A percentile compares a stretch with the other conserved stretches of the same genome.
These are phyloP conservation scores for Holcopasites calliopsidis DNA, from an alignment of 1,140 invertebrate species.

Conservation along the genomic window DNA sequence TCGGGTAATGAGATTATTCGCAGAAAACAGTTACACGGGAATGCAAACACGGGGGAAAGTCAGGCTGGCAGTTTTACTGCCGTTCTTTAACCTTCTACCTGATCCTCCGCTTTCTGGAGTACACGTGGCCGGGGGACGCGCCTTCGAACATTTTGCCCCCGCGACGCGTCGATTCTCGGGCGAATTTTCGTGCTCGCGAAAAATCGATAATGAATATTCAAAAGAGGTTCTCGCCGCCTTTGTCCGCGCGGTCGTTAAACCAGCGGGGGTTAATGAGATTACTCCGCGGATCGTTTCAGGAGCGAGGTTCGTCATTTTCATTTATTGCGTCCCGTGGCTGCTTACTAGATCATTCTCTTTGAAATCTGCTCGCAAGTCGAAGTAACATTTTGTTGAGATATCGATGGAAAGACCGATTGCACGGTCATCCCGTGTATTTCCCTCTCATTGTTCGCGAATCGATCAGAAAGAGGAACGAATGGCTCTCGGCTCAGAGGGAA, in stretches of 20 bases:
- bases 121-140: conserved; percentile 17
- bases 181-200: background rate
- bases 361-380: no score
- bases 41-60: background rate
- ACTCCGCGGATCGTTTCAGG: background rate
- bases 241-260: background rate
- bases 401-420: no score
- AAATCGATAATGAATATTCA: conserved; percentile 1
- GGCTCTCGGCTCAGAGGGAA: background rate
- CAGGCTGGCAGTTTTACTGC: background rate
- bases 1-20: conserved; percentile 42
- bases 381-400: no score
- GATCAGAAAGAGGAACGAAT: background rate
- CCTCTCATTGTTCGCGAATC: background rate
- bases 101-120: background rate
- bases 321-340: no score
- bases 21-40: conserved; percentile 2
- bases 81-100: background rate
- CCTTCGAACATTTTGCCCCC: background rate
- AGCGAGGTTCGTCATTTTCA: no score
- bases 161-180: background rate
- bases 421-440: background rate
- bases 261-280: conserved; percentile 1
- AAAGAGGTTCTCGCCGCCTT: background rate
- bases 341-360: no score